Conservation (phyloP, 2,113 vertebrate genomes). For the Copsychus sechellarum region DNA sequence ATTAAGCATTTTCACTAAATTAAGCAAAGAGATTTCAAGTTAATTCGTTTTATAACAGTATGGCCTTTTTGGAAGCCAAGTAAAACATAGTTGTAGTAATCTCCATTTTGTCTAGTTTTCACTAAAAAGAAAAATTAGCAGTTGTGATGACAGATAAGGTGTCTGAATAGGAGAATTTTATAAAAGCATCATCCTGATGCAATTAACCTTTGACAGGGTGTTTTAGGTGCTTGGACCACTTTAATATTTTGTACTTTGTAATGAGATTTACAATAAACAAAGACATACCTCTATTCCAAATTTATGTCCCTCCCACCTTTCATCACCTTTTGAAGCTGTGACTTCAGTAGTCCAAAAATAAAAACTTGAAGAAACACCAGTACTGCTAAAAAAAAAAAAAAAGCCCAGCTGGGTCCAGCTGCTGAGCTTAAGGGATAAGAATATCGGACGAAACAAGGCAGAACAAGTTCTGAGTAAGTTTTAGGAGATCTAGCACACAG, state of each 20-base stretch:
- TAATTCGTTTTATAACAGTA: neutral
- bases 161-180: neutral
- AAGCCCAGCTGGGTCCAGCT: neutral
- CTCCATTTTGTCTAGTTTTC: neutral
- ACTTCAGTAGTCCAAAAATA: neutral
- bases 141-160: neutral
- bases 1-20: neutral
- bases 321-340: neutral
- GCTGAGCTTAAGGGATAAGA: neutral
- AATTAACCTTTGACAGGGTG: neutral
- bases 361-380: neutral
- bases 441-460: neutral
- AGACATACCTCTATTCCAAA: neutral
- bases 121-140: neutral
- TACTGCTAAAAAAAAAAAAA: neutral
- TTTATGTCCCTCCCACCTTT: neutral
- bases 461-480: neutral
- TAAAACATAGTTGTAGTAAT: neutral
- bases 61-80: neutral
- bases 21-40: neutral
- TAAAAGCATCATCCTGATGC: neutral
- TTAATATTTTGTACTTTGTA: neutral
- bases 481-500: neutral
- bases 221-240: neutral
- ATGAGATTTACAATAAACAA: neutral